These are phyloP conservation scores for Aurelia sp. DNA, from an alignment of 30 jellyfish, hydroid and myxozoan species.

Conservation along the genomic window DNA sequence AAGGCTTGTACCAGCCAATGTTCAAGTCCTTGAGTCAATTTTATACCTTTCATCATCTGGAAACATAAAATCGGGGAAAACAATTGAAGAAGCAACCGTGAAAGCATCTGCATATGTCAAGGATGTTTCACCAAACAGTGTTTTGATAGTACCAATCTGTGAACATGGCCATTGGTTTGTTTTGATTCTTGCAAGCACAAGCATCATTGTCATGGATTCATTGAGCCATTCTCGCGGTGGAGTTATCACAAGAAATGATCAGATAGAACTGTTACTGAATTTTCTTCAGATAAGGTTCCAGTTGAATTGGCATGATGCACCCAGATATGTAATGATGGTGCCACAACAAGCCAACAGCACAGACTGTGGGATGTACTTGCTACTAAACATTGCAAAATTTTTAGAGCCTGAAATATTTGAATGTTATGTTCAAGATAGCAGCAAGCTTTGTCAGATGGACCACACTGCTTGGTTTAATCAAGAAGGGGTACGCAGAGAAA, in stretches of 20 bases:
- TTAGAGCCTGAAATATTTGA: neutral
- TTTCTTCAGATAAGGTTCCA: neutral
- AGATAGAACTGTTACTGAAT: neutral
- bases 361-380: slow-evolving; percentile 47
- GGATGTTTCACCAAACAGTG: slow-evolving; percentile 17
- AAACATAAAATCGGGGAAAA: slow-evolving; percentile 1
- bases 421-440: no score
- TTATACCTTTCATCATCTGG: slow-evolving; percentile 34
- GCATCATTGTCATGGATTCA: slow-evolving; percentile 50
- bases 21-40: slow-evolving; percentile 34
- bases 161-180: slow-evolving; percentile 46
- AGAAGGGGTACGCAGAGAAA: neutral
- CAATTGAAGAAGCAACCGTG: slow-evolving; percentile 19
- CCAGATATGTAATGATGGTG: neutral
- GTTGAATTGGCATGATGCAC: neutral
- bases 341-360: slow-evolving; percentile 52
- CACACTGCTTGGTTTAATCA: neutral
- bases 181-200: slow-evolving; percentile 16
- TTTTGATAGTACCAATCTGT: slow-evolving; percentile 43
- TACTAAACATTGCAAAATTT: slow-evolving; percentile 1
- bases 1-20: slow-evolving; percentile 12
- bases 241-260: slow-evolving; percentile 2
- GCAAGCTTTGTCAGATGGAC: slow-evolving; percentile 4
- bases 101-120: slow-evolving; percentile 38
- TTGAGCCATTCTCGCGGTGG: slow-evolving; percentile 19